Conservation (phyloP, 1,140 invertebrate species). For the Vollenhovia emeryi region DNA sequence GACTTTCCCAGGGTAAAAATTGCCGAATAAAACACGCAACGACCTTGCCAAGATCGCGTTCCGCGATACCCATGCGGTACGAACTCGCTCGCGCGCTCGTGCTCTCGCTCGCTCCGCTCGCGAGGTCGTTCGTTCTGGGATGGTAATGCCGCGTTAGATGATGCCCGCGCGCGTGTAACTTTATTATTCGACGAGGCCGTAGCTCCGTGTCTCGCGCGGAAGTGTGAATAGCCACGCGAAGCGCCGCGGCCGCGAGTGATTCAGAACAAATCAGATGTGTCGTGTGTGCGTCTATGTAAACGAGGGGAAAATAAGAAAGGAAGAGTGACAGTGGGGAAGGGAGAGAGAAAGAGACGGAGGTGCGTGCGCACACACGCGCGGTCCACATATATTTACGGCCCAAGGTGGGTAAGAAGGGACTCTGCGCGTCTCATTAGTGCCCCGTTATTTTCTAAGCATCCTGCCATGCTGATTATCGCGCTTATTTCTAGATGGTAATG, state of each 20-base stretch:
- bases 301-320: neutral
- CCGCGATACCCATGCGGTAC: constrained; percentile 18
- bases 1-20: constrained; percentile 51
- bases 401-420: constrained; percentile 59
- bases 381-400: constrained; percentile 45
- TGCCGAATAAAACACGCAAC: constrained; percentile 52
- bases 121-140: constrained; percentile 52
- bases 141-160: constrained; percentile 63
- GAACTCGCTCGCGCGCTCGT: neutral
- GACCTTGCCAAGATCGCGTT: constrained; percentile 33
- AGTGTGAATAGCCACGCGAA: constrained; percentile 44
- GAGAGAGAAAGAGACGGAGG: neutral
- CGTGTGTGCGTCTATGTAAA: constrained; percentile 38
- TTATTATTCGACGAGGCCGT: constrained; percentile 58
- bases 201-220: constrained; percentile 18
- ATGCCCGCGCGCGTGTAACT: constrained; percentile 43
- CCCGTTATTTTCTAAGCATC: constrained; percentile 69
- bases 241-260: constrained; percentile 31
- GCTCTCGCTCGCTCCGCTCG: constrained; percentile 16
- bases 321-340: neutral
- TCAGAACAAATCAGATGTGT: constrained; percentile 51
- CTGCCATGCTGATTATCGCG: constrained; percentile 62
- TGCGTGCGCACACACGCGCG: constrained; percentile 62
- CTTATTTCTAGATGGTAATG: constrained; percentile 62
- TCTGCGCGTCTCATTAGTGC: constrained; percentile 70